A percentile compares a stretch with the other conserved stretches of the same genome.
Conservation (phyloP, 2,797 vertebrate genomes). For the Oreochromis mossambicus region DNA sequence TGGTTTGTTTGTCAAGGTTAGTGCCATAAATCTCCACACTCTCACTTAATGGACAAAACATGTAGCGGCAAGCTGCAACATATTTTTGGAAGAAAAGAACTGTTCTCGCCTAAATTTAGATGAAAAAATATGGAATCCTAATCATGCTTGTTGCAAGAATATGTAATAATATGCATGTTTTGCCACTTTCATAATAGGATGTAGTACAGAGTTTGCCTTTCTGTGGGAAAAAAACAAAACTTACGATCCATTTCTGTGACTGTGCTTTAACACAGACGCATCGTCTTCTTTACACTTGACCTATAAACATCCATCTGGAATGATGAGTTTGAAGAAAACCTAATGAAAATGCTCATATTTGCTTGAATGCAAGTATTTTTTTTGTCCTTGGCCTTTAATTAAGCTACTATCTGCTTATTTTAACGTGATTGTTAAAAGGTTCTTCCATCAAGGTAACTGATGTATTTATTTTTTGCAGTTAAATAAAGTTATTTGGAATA, state of each 20-base stretch:
- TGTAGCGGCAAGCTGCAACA: neutral
- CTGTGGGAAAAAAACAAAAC: neutral
- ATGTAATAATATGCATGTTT: neutral
- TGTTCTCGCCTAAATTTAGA: neutral
- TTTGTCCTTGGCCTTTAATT: neutral
- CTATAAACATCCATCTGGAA: conserved; percentile 41
- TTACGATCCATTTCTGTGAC: neutral
- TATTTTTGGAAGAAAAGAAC: neutral
- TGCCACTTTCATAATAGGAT: neutral
- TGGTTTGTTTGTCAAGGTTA: neutral
- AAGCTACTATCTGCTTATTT: neutral
- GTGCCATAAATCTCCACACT: neutral
- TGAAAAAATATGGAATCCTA: neutral
- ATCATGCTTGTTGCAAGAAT: neutral
- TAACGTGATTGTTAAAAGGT: neutral
- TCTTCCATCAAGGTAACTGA: neutral
- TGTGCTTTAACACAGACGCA: neutral
- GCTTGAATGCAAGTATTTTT: neutral
- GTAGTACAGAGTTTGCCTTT: neutral
- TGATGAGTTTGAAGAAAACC: conserved; percentile 4
- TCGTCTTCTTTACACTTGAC: conserved; percentile 28
- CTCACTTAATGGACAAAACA: neutral
- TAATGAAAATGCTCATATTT: neutral
- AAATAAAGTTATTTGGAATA: neutral
- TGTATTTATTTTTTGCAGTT: neutral